phyloP scores from a whole-genome alignment of 2,113 vertebrate species.

The Bombycilla garrulus region DNA sequence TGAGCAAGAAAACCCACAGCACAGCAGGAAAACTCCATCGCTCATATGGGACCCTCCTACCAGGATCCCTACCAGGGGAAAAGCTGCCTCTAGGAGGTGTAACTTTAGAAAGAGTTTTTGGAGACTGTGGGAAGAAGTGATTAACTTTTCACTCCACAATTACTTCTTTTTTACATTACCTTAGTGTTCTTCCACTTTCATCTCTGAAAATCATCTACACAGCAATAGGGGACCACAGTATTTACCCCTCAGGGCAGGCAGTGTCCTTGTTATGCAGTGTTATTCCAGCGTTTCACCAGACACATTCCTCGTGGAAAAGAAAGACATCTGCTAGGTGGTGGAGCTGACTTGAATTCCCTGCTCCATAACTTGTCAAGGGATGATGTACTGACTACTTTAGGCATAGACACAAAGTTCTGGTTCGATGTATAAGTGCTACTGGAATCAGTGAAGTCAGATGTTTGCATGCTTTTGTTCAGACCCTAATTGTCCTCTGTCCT shows the following conservation, averaged over 20 bases:
- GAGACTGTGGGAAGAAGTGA: background rate
- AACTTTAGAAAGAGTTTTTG: constrained; percentile 8
- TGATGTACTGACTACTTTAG: background rate
- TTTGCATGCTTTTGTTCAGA: background rate
- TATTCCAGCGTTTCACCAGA: background rate
- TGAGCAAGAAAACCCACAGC: background rate
- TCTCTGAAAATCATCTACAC: background rate
- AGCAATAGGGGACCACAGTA: constrained; percentile 25
- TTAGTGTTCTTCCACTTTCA: background rate
- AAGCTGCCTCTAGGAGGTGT: background rate
- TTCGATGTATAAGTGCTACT: background rate
- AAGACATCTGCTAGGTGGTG: background rate
- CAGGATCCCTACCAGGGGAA: background rate
- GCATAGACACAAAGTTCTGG: background rate
- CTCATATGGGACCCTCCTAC: background rate
- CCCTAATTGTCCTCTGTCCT: background rate
- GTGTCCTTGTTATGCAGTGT: background rate
- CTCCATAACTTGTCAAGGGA: background rate
- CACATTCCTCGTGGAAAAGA: background rate
- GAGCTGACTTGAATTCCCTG: background rate
- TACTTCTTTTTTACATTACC: background rate
- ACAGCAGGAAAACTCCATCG: constrained; percentile 15
- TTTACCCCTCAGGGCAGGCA: constrained; percentile 20
- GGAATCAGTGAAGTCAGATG: background rate
- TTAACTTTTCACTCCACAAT: background rate